Percentiles rank a stretch among this genome's conserved stretches.
Conservation (phyloP, 35 echinoderm and acorn worm genomes). For the Chiridota heheva region DNA sequence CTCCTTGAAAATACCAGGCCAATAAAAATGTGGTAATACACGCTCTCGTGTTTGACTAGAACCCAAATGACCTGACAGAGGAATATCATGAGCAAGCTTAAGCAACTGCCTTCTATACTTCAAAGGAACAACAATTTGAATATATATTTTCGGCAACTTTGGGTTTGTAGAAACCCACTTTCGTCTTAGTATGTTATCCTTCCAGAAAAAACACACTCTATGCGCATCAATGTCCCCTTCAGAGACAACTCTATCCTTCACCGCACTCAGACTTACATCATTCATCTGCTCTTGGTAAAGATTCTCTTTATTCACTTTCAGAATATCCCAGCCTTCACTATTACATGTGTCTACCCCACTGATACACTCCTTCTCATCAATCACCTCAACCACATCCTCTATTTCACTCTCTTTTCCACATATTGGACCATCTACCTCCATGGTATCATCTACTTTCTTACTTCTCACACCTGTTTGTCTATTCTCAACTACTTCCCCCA, state of each 20-base stretch:
- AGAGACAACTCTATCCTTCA: constrained; percentile 1
- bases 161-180: neutral
- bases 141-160: neutral
- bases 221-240: neutral
- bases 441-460: no score
- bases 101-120: constrained; percentile 1
- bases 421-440: no score
- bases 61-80: constrained; percentile 11
- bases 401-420: no score
- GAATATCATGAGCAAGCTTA: neutral
- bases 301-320: neutral
- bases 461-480: constrained; percentile 7
- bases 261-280: neutral
- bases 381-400: no score
- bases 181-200: neutral
- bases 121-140: neutral
- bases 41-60: constrained; percentile 4
- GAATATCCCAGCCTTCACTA: neutral
- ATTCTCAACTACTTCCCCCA: neutral
- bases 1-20: constrained; percentile 25
- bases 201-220: constrained; percentile 23
- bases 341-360: no score
- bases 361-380: no score
- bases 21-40: constrained; percentile 15
- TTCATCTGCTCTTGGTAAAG: neutral